Evolutionary conservation across 1,140 invertebrate genomes (phyloP).

Genomic region (Drosophila kepulauana): DNA sequence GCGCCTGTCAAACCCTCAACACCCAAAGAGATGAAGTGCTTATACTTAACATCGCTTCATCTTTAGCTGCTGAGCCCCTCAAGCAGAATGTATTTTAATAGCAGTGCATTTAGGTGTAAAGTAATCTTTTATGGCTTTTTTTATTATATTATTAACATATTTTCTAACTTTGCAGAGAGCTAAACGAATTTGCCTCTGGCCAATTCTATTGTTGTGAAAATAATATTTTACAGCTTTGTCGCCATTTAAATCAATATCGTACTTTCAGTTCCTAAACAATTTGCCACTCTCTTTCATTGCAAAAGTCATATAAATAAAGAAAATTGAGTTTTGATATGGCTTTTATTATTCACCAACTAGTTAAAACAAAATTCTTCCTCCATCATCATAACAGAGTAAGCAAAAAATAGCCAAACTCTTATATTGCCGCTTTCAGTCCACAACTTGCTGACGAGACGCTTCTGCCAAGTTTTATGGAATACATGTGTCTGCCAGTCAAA

Average conservation of each 20-base stretch:
- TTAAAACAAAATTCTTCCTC: too few relatives aligned
- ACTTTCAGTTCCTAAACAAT: background rate
- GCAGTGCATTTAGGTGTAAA: constrained; percentile 32
- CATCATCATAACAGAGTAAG: too few relatives aligned
- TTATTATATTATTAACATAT: constrained; percentile 31
- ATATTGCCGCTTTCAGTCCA: too few relatives aligned
- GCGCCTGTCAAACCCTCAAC: constrained; percentile 1
- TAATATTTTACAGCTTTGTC: constrained; percentile 22
- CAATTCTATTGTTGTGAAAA: constrained; percentile 9
- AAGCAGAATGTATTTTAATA: constrained; percentile 58
- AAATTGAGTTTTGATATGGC: too few relatives aligned
- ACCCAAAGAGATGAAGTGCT: constrained; percentile 6
- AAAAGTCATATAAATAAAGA: background rate
- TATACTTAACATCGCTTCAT: background rate
- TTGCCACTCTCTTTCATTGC: background rate
- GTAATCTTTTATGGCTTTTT: constrained; percentile 28
- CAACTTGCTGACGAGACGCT: too few relatives aligned
- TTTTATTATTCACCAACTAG: too few relatives aligned
- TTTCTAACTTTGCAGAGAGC: constrained; percentile 9
- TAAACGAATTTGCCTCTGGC: background rate
- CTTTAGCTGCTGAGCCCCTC: background rate
- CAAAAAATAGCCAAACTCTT: too few relatives aligned
- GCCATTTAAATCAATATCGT: constrained; percentile 31
- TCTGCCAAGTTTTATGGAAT: too few relatives aligned
- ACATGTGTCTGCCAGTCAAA: too few relatives aligned